A percentile compares a stretch with the other conserved stretches of the same genome.
These are phyloP conservation scores for Tetramorium parvispinum DNA, from an alignment of 1,140 invertebrate species.

Conservation along the genomic window DNA sequence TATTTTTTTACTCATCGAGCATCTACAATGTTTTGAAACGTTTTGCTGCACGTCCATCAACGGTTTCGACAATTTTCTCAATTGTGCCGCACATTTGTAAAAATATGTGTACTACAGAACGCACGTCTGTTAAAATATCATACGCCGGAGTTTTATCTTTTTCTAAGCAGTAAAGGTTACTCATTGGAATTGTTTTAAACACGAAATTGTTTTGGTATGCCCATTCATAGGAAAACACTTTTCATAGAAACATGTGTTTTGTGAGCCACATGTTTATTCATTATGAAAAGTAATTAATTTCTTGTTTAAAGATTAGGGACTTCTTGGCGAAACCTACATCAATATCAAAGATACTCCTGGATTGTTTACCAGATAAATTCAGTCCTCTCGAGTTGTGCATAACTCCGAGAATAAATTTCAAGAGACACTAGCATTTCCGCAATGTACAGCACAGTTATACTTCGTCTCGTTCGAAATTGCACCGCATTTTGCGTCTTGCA, in stretches of 20 bases:
- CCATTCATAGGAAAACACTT: conserved; percentile 39
- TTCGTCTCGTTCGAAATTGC: conserved; percentile 29
- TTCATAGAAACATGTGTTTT: conserved; percentile 69
- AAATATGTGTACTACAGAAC: background rate
- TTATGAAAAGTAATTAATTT: conserved; percentile 58
- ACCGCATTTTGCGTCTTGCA: conserved; percentile 35
- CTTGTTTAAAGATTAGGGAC: conserved; percentile 67
- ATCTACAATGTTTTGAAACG: background rate
- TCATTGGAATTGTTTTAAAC: conserved; percentile 19
- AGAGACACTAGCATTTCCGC: background rate
- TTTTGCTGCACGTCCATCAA: background rate
- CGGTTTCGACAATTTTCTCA: conserved; percentile 40
- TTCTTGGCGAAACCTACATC: background rate
- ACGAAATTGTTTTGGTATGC: conserved; percentile 32
- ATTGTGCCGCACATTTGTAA: background rate
- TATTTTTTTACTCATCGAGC: conserved; percentile 38
- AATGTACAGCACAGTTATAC: background rate
- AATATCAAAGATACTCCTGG: background rate
- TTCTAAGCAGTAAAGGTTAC: conserved; percentile 39
- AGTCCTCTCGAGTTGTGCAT: background rate
- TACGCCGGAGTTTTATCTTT: conserved; percentile 19
- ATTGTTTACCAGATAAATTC: background rate
- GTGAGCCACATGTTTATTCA: conserved; percentile 9
- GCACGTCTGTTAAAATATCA: conserved; percentile 11
- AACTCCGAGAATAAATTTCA: conserved; percentile 23